Evolutionary conservation across 1,140 invertebrate species (phyloP).

Genomic region (Centruroides vittatus): DNA sequence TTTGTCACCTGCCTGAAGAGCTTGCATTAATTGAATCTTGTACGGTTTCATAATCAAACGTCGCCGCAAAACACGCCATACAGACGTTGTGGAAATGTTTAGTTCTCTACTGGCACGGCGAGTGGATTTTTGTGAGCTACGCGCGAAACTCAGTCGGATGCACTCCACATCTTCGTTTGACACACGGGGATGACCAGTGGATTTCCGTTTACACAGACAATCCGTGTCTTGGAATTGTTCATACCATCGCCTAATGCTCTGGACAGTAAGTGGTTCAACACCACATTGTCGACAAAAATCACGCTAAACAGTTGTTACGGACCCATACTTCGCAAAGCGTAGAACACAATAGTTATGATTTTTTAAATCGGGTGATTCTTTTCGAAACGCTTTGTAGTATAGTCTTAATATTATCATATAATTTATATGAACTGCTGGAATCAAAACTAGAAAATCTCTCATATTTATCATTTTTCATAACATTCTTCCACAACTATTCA

Average conservation of each 20-base stretch:
- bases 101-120: constrained; percentile 1
- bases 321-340: neutral
- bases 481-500: too few relatives aligned
- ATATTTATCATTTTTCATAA: too few relatives aligned
- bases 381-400: too few relatives aligned
- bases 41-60: neutral
- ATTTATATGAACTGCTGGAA: too few relatives aligned
- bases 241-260: neutral
- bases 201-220: neutral
- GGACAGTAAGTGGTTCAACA: neutral
- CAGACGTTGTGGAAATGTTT: neutral
- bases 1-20: neutral
- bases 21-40: neutral
- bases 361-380: too few relatives aligned
- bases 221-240: neutral
- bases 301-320: neutral
- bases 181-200: neutral
- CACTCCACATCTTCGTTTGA: neutral
- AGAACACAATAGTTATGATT: neutral
- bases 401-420: too few relatives aligned
- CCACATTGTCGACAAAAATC: neutral
- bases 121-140: constrained; percentile 1
- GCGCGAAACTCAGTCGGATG: neutral
- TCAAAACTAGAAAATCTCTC: too few relatives aligned
- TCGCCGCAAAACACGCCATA: constrained; percentile 3